phyloP scores from a whole-genome alignment of 2,888 invertebrate species.

The Agrotis ipsilon region DNA sequence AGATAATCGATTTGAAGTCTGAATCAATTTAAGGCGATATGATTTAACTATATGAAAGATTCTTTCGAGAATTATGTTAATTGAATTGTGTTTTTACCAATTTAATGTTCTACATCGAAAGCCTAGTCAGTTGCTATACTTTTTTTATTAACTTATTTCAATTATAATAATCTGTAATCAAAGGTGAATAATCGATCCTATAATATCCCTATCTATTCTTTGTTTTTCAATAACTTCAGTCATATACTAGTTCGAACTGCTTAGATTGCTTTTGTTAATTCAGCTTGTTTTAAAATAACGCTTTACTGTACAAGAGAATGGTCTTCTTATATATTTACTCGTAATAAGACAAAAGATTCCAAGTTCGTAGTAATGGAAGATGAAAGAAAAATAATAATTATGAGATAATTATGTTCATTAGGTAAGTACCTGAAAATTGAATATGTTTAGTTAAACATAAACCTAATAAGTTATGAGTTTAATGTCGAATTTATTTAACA shows the following conservation, averaged over 20 bases:
- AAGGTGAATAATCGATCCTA: not conserved
- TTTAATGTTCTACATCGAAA: not conserved
- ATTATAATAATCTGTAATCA: too few species aligned
- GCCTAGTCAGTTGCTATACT: not conserved
- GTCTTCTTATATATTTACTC: too few species aligned
- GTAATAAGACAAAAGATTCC: not conserved
- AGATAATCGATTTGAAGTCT: constrained; percentile 57
- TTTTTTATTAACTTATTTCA: too few species aligned
- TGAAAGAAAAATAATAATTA: not conserved
- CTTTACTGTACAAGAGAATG: not conserved
- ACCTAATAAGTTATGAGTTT: not conserved
- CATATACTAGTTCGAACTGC: not conserved
- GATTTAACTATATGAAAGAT: too few species aligned
- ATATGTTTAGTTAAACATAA: not conserved
- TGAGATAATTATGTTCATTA: not conserved
- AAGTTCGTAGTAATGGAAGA: constrained; percentile 1
- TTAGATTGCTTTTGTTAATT: not conserved
- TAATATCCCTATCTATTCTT: not conserved
- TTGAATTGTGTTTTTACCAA: constrained; percentile 67
- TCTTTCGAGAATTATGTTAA: constrained; percentile 62
- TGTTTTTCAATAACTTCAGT: not conserved
- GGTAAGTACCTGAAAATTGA: not conserved
- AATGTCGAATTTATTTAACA: not conserved
- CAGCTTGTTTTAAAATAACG: not conserved
- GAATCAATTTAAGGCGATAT: constrained; percentile 59